These are phyloP conservation scores for Semibalanus balanoides DNA, from an alignment of 1,140 invertebrate species.

Conservation along the genomic window DNA sequence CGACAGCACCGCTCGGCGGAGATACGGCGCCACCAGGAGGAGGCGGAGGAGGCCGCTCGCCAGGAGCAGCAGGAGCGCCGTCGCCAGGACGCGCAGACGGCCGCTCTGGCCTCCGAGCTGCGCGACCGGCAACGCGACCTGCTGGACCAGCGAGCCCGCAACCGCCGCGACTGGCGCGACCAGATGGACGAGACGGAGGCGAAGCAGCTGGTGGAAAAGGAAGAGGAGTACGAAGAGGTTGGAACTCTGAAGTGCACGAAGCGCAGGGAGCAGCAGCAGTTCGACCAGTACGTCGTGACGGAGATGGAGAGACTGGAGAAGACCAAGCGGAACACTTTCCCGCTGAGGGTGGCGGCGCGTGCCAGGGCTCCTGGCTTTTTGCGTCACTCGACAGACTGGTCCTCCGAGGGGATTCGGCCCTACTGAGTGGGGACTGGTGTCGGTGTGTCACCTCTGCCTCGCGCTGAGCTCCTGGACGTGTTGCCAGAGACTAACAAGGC, in stretches of 20 bases:
- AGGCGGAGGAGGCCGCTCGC: no score
- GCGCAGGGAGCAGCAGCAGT: not conserved
- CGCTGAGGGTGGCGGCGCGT: not conserved
- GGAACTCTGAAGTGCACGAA: not conserved
- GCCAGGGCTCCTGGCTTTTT: not conserved
- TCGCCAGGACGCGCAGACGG: not conserved
- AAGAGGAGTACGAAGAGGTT: not conserved
- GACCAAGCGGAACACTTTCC: not conserved
- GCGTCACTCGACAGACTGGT: not conserved
- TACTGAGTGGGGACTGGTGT: not conserved
- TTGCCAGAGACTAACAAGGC: no score
- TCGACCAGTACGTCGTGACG: not conserved
- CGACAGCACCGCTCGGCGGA: not conserved
- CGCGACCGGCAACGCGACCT: not conserved
- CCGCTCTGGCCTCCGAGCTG: not conserved
- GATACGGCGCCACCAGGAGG: not conserved
- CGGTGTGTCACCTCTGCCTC: no score
- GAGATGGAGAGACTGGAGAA: not conserved
- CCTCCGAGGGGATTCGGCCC: not conserved
- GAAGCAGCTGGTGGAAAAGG: not conserved
- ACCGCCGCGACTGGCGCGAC: not conserved
- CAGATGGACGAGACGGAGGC: not conserved
- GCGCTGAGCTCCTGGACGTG: no score
- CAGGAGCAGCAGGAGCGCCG: not conserved
- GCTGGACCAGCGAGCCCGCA: not conserved